Conservation (phyloP, 2,797 vertebrate genomes). For the Triplophysa yarkandensis region DNA sequence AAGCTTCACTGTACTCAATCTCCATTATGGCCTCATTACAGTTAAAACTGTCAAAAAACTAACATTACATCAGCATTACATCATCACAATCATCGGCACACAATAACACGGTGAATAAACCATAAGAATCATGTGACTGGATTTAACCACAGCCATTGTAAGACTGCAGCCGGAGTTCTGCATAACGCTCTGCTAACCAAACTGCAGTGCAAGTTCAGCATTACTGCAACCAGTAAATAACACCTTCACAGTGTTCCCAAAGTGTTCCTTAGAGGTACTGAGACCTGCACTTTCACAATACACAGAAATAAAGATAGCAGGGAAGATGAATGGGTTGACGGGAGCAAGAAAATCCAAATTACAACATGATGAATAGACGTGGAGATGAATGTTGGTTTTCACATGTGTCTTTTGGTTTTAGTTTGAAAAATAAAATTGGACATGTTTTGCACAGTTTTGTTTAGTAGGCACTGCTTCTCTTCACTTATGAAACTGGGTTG, state of each 20-base stretch:
- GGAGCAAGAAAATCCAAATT: not conserved
- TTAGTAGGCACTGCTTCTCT: too few species aligned
- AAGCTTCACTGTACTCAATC: slow-evolving; percentile 45
- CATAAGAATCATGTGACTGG: not conserved
- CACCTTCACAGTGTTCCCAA: not conserved
- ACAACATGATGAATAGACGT: too few species aligned
- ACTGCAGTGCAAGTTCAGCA: slow-evolving; percentile 1
- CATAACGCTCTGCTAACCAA: not conserved
- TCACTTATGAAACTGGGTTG: too few species aligned
- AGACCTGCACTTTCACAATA: not conserved
- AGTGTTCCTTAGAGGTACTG: not conserved
- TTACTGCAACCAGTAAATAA: slow-evolving; percentile 5
- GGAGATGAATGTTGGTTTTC: too few species aligned
- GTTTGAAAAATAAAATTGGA: too few species aligned
- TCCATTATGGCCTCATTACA: slow-evolving; percentile 45
- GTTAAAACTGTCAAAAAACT: slow-evolving; percentile 20
- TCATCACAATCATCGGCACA: slow-evolving; percentile 5
- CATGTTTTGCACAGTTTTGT: too few species aligned
- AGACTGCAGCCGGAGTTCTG: not conserved
- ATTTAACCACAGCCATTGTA: slow-evolving; percentile 13
- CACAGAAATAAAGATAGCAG: too few species aligned
- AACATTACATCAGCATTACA: slow-evolving; percentile 28
- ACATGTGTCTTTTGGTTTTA: too few species aligned
- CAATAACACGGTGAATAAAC: slow-evolving; percentile 7
- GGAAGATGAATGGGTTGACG: not conserved